Conservation (phyloP, 2,797 vertebrate genomes). For the Choloepus didactylus region DNA sequence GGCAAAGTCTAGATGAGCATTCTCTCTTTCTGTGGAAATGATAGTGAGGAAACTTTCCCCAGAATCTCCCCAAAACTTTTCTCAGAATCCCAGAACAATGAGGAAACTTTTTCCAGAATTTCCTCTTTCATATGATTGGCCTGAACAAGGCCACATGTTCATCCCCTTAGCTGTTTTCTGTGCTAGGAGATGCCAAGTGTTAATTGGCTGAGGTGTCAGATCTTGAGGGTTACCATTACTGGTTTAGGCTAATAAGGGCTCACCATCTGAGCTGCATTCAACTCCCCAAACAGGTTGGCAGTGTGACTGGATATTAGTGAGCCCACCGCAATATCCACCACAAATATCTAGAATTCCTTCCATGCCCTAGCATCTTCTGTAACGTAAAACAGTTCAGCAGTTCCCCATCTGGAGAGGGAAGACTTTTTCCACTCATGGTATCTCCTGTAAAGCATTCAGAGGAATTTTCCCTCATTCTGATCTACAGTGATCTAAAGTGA, state of each 20-base stretch:
- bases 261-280: background rate
- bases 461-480: constrained; percentile 31
- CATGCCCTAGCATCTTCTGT: background rate
- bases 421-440: background rate
- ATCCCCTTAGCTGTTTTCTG: background rate
- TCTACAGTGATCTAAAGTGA: constrained; percentile 61
- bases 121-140: background rate
- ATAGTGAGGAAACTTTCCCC: background rate
- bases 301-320: background rate
- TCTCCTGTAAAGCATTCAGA: constrained; percentile 26
- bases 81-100: too few relatives aligned
- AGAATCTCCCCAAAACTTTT: background rate
- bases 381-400: background rate
- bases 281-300: background rate
- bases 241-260: background rate
- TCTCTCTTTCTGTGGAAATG: background rate
- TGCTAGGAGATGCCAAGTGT: background rate
- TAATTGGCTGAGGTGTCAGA: background rate
- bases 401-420: background rate
- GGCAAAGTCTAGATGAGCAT: background rate
- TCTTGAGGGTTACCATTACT: background rate
- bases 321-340: background rate
- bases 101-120: background rate
- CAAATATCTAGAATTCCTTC: background rate
- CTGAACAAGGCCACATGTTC: background rate